Evolutionary conservation across 2,797 vertebrate species (phyloP).

Genomic region (Diplodus sargus): DNA sequence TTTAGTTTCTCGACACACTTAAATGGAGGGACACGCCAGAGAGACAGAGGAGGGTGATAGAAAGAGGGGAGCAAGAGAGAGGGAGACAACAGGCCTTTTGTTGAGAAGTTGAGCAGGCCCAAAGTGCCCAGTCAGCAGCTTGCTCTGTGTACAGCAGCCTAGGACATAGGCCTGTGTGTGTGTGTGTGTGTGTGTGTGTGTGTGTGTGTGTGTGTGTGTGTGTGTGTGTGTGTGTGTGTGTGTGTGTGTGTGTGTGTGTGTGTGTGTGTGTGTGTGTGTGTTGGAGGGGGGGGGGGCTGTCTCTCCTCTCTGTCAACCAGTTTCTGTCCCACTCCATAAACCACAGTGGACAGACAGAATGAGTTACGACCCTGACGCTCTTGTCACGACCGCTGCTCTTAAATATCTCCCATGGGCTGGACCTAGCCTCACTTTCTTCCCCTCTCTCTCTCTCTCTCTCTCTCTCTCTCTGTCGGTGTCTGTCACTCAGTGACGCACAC

Average conservation of each 20-base stretch:
- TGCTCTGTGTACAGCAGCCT: constrained; percentile 78
- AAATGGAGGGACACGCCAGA: constrained; percentile 66
- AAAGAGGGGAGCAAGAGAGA: constrained; percentile 73
- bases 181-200: constrained; percentile 38
- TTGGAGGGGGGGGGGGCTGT: not conserved
- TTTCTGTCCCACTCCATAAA: constrained; percentile 79
- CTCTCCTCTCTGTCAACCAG: constrained; percentile 70
- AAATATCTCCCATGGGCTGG: constrained; percentile 65
- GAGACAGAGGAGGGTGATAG: constrained; percentile 72
- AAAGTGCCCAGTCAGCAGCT: constrained; percentile 87
- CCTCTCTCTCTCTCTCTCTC: not conserved
- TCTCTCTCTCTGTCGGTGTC: constrained; percentile 24
- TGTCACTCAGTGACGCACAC: constrained; percentile 56
- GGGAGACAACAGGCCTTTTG: constrained; percentile 92
- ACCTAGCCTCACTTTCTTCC: constrained; percentile 41
- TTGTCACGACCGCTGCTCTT: constrained; percentile 68
- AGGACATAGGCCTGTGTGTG: constrained; percentile 66
- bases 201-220: constrained; percentile 33
- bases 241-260: constrained; percentile 34
- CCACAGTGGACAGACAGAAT: constrained; percentile 64
- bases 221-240: no score
- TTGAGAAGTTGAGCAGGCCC: constrained; percentile 82
- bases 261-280: constrained; percentile 37
- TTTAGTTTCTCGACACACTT: constrained; percentile 62
- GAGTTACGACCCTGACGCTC: constrained; percentile 75